Percentiles rank a stretch among this genome's conserved stretches.
These are phyloP conservation scores for Chrosomus eos DNA, from an alignment of 2,797 vertebrate species.

Conservation along the genomic window DNA sequence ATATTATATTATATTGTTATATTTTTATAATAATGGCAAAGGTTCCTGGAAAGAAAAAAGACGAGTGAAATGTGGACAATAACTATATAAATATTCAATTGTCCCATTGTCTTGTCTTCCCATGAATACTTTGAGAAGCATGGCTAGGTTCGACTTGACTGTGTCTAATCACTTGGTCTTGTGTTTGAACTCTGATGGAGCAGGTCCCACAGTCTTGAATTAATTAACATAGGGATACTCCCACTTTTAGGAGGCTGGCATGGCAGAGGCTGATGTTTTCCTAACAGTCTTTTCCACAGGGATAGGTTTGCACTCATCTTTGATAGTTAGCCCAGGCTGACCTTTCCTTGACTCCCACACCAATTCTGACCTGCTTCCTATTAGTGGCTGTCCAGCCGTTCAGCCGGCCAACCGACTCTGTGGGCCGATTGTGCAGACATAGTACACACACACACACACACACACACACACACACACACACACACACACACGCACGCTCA, in stretches of 20 bases:
- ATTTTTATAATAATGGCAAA: background rate
- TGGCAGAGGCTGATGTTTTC: slow-evolving; percentile 79
- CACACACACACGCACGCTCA: background rate
- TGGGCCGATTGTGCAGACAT: slow-evolving; percentile 52
- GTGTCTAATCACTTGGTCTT: slow-evolving; percentile 57
- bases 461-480: background rate
- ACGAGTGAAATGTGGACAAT: background rate
- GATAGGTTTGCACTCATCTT: slow-evolving; percentile 86
- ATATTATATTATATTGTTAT: background rate
- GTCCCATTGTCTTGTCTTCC: background rate
- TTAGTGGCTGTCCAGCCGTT: slow-evolving; percentile 76
- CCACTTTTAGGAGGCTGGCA: slow-evolving; percentile 78
- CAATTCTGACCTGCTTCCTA: slow-evolving; percentile 80
- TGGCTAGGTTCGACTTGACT: slow-evolving; percentile 44
- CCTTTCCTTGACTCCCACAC: slow-evolving; percentile 78
- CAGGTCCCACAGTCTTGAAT: slow-evolving; percentile 76
- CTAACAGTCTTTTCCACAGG: slow-evolving; percentile 79
- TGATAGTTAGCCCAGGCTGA: slow-evolving; percentile 83
- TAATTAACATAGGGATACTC: slow-evolving; percentile 80
- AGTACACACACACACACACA: background rate
- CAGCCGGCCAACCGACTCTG: slow-evolving; percentile 59
- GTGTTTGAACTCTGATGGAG: slow-evolving; percentile 60
- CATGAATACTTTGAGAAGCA: background rate
- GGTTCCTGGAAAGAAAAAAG: background rate
- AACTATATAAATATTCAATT: no score